Percentiles rank a stretch among this genome's conserved stretches.
phyloP scores from a whole-genome alignment of 2,113 vertebrate species.

The Loxodonta africana region DNA sequence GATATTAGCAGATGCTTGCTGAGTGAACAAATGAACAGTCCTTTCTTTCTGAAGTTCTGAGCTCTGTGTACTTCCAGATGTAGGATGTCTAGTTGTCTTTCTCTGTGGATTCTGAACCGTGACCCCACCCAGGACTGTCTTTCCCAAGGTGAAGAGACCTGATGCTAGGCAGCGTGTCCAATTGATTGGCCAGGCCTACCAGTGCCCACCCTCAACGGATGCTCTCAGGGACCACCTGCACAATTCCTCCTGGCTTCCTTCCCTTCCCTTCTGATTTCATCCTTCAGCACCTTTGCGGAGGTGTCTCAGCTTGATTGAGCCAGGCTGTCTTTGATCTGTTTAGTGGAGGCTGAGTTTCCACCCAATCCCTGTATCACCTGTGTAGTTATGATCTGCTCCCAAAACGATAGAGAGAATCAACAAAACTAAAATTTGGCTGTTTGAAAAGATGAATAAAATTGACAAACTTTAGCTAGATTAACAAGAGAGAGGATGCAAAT shows the following conservation, averaged over 20 bases:
- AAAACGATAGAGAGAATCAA: too few species aligned
- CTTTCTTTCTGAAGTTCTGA: background rate
- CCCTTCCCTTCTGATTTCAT: background rate
- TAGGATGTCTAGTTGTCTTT: background rate
- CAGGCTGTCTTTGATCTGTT: background rate
- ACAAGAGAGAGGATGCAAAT: too few species aligned
- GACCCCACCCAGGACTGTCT: background rate
- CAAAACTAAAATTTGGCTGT: too few species aligned
- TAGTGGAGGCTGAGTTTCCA: too few species aligned
- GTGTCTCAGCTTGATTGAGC: too few species aligned
- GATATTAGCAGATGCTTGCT: background rate
- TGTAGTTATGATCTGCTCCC: too few species aligned
- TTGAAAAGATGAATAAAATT: too few species aligned
- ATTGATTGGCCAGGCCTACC: background rate
- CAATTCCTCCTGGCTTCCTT: background rate
- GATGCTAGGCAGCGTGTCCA: background rate
- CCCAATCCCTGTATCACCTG: background rate
- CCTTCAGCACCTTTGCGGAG: background rate
- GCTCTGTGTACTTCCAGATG: background rate
- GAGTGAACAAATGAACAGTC: background rate
- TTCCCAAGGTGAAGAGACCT: background rate
- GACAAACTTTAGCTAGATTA: too few species aligned
- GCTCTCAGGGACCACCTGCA: too few species aligned
- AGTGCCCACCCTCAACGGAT: fast-evolving
- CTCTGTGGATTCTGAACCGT: background rate